phyloP scores from a whole-genome alignment of 2,888 invertebrate genomes.

The Nomada goodeniana region DNA sequence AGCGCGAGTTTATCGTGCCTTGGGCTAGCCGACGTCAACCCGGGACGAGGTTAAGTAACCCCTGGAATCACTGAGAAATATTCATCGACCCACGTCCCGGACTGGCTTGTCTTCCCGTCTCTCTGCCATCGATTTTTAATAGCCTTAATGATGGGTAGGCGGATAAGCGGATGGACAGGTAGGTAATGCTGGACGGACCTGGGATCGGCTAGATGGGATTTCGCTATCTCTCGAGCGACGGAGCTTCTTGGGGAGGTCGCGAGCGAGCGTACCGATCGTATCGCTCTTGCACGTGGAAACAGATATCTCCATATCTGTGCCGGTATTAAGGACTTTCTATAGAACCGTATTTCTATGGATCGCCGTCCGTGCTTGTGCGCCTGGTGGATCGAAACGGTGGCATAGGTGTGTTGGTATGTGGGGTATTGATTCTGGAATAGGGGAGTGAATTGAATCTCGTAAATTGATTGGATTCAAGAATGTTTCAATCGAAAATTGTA shows the following conservation, averaged over 20 bases:
- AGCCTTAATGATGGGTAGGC: conserved; percentile 52
- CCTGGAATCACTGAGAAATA: conserved; percentile 62
- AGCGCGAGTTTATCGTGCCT: conserved; percentile 67
- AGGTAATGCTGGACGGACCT: conserved; percentile 8
- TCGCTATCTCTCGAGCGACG: conserved; percentile 27
- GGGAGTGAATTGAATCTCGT: neutral
- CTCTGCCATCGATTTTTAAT: conserved; percentile 61
- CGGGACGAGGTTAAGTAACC: conserved; percentile 69
- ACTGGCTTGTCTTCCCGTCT: conserved; percentile 41
- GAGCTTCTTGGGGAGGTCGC: conserved; percentile 2
- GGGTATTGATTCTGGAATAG: neutral
- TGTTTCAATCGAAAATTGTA: neutral
- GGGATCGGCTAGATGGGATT: conserved; percentile 23
- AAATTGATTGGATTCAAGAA: neutral
- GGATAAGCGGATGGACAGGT: conserved; percentile 46
- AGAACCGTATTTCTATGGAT: neutral
- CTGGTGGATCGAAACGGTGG: neutral
- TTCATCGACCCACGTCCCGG: conserved; percentile 59
- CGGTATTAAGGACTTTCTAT: conserved; percentile 4
- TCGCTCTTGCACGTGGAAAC: neutral
- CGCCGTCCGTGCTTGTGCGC: neutral
- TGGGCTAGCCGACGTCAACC: conserved; percentile 64
- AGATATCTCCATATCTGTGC: conserved; percentile 35
- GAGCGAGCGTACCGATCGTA: conserved; percentile 11
- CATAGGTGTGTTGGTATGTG: neutral